These are phyloP conservation scores for Pluvianellus socialis DNA, from an alignment of 2,113 vertebrate genomes.

Conservation along the genomic window DNA sequence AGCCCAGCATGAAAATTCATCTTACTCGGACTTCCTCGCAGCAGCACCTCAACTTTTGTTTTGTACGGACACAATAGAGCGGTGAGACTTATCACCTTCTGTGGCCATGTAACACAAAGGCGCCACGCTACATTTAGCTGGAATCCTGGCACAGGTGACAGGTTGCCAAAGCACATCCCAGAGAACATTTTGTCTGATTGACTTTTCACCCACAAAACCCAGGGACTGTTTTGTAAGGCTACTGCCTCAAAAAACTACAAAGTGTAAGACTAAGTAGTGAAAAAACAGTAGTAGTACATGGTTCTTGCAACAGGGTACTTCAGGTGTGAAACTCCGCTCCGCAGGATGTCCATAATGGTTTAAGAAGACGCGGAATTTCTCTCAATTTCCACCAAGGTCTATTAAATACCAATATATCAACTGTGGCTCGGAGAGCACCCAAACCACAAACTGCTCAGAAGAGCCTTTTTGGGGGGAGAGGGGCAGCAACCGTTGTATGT, in stretches of 20 bases:
- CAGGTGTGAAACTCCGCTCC: neutral
- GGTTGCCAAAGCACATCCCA: neutral
- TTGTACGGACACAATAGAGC: neutral
- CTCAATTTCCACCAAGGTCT: neutral
- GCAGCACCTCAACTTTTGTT: neutral
- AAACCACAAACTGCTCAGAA: neutral
- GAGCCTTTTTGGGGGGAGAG: neutral
- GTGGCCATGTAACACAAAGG: neutral
- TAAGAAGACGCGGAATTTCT: neutral
- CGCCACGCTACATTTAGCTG: accelerated
- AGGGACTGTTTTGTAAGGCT: neutral
- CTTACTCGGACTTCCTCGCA: neutral
- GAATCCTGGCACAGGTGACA: neutral
- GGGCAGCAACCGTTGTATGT: neutral
- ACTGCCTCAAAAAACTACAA: neutral
- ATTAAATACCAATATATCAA: neutral
- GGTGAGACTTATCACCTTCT: neutral
- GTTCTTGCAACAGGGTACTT: neutral
- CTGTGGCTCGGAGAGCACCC: neutral
- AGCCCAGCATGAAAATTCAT: neutral
- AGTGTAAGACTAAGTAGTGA: neutral
- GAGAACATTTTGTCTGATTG: neutral
- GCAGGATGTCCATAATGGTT: accelerated
- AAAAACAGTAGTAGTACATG: neutral
- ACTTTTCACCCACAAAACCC: neutral